Percentiles rank a stretch among this genome's conserved stretches.
Evolutionary conservation across 2,888 invertebrate genomes (phyloP).

Genomic region (Mesochorus sp.): DNA sequence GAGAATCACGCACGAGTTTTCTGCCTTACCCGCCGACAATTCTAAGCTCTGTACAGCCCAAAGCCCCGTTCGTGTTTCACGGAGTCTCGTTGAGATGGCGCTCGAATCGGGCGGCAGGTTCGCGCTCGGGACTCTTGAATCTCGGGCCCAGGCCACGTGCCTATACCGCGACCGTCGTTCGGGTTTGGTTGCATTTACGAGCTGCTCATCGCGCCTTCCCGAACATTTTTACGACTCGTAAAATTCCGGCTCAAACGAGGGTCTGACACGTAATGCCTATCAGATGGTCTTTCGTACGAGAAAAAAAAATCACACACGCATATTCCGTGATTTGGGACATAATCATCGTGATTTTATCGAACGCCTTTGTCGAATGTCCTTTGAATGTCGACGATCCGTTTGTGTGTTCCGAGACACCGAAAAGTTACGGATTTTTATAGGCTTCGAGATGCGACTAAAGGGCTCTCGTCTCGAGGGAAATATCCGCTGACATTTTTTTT

Average conservation of each 20-base stretch:
- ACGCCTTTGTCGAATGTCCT: conserved; percentile 41
- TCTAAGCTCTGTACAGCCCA: conserved; percentile 18
- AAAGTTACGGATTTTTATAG: conserved; percentile 3
- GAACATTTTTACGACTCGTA: conserved; percentile 10
- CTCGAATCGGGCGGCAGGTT: conserved; percentile 69
- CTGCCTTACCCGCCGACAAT: conserved; percentile 72
- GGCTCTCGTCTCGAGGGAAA: conserved; percentile 10
- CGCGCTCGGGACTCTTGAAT: conserved; percentile 76
- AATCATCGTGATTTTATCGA: neutral
- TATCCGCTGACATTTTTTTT: conserved; percentile 48
- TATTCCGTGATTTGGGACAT: neutral
- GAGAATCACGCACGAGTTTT: conserved; percentile 50
- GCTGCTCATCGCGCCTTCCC: neutral
- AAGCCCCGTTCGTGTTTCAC: conserved; percentile 26
- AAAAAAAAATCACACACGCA: no score
- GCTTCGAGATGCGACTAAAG: neutral
- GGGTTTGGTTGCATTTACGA: conserved; percentile 67
- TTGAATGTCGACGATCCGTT: conserved; percentile 65
- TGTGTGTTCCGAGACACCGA: conserved; percentile 45
- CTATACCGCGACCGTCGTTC: conserved; percentile 60
- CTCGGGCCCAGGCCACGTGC: conserved; percentile 70
- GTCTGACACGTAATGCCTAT: neutral
- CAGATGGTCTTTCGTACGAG: neutral
- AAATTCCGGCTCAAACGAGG: neutral
- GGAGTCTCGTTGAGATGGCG: conserved; percentile 73